These are phyloP conservation scores for Agriopis aurantiaria DNA, from an alignment of 2,888 invertebrate genomes.

Conservation along the genomic window DNA sequence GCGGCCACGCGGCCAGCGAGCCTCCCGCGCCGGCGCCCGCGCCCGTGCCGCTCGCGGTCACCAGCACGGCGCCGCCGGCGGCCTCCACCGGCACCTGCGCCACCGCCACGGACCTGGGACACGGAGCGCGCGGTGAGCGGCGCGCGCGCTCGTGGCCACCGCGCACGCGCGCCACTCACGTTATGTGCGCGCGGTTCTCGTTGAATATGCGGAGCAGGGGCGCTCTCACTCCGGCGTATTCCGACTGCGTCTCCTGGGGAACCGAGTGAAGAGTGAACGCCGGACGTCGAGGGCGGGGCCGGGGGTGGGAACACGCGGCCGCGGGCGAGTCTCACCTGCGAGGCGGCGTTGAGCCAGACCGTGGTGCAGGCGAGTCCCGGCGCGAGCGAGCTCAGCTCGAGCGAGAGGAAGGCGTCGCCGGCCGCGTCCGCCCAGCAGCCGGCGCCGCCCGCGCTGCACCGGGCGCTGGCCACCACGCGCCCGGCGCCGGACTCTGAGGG, in stretches of 20 bases:
- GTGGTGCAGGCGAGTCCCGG: constrained; percentile 62
- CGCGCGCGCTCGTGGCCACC: too few relatives aligned
- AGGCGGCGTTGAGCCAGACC: constrained; percentile 70
- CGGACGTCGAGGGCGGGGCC: neutral
- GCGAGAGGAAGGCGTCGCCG: constrained; percentile 63
- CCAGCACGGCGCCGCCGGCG: constrained; percentile 26
- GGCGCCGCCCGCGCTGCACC: constrained; percentile 61
- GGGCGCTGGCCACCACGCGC: constrained; percentile 57
- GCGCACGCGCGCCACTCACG: constrained; percentile 57
- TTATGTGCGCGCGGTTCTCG: constrained; percentile 64
- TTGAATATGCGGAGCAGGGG: constrained; percentile 70
- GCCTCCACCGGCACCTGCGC: constrained; percentile 45
- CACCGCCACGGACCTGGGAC: constrained; percentile 54
- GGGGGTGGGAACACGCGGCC: neutral
- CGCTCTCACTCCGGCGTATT: constrained; percentile 68
- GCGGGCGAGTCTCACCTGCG: constrained; percentile 58
- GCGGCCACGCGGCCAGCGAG: constrained; percentile 55
- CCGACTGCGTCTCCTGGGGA: constrained; percentile 68
- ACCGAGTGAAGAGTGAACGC: neutral
- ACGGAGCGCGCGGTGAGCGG: constrained; percentile 2
- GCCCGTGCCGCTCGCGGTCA: constrained; percentile 46
- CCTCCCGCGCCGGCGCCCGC: constrained; percentile 44
- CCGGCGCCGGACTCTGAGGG: constrained; percentile 50
- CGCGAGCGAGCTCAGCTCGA: constrained; percentile 62
- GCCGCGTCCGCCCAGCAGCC: constrained; percentile 60